A percentile compares a stretch with the other conserved stretches of the same genome.
Conservation (phyloP, 2,797 vertebrate species). For the Pelodytes ibericus region DNA sequence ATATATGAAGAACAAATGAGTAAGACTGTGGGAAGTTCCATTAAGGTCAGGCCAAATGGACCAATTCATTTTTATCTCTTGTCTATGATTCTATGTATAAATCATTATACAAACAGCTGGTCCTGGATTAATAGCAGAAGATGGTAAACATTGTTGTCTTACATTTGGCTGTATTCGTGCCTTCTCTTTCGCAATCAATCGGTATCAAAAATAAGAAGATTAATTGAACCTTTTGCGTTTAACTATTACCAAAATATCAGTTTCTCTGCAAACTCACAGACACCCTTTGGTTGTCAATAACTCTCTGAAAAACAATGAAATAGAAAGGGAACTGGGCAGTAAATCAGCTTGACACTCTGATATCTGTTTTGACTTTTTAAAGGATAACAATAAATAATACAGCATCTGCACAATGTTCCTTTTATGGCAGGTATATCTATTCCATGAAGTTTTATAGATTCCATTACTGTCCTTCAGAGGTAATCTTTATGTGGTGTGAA, state of each 20-base stretch:
- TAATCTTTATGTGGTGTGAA: no score
- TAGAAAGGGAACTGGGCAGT: background rate
- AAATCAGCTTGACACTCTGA: background rate
- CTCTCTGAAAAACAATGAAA: constrained; percentile 5
- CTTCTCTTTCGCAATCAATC: constrained; percentile 33
- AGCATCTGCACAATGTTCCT: no score
- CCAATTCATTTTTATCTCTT: no score
- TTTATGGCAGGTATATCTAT: no score
- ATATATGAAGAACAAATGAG: no score
- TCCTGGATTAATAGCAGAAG: background rate
- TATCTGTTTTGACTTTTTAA: background rate
- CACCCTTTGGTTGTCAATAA: constrained; percentile 13
- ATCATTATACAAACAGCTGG: background rate
- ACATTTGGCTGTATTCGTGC: constrained; percentile 24
- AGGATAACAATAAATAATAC: background rate
- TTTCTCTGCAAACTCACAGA: constrained; percentile 16
- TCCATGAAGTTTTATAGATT: no score
- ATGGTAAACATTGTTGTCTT: constrained; percentile 9
- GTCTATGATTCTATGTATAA: background rate
- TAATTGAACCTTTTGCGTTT: constrained; percentile 34
- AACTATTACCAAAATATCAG: constrained; percentile 24
- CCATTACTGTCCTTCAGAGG: no score
- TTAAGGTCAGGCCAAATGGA: no score
- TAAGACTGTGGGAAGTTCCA: no score
- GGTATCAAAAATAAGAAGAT: constrained; percentile 33